Percentiles rank a stretch among this genome's conserved stretches.
Evolutionary conservation across 2,888 invertebrate species (phyloP).

Genomic region (Drosophila demipolita): DNA sequence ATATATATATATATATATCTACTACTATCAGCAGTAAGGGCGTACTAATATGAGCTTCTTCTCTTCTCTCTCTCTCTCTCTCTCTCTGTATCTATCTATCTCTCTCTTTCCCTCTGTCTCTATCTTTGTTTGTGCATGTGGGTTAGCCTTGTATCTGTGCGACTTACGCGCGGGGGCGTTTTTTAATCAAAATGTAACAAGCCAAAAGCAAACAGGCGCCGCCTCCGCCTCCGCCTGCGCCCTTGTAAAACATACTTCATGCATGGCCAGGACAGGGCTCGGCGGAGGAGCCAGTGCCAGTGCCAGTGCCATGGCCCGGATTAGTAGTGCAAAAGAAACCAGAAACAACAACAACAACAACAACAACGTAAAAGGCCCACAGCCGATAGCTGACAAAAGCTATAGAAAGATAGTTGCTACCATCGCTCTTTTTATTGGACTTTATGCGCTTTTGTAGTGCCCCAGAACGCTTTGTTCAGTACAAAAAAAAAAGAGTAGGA

Average conservation of each 20-base stretch:
- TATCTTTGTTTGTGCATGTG: constrained; percentile 34
- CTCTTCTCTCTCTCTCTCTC: background rate
- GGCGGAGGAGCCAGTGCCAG: constrained; percentile 16
- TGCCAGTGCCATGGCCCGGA: constrained; percentile 66
- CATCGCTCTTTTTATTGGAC: constrained; percentile 78
- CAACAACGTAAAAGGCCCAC: constrained; percentile 59
- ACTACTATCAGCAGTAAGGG: constrained; percentile 6
- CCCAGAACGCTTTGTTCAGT: constrained; percentile 39
- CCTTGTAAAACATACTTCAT: constrained; percentile 14
- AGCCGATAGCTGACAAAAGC: constrained; percentile 68
- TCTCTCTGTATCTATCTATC: background rate
- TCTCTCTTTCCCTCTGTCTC: background rate
- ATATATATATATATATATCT: constrained; percentile 1
- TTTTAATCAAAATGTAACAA: constrained; percentile 81
- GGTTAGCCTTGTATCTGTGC: constrained; percentile 53
- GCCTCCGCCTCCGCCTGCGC: constrained; percentile 10
- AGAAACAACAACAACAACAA: constrained; percentile 23
- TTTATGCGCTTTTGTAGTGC: constrained; percentile 77
- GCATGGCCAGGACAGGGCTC: constrained; percentile 8
- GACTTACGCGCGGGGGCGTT: constrained; percentile 79
- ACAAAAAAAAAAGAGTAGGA: constrained; percentile 6
- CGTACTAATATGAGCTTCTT: constrained; percentile 37
- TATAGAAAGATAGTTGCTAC: constrained; percentile 78
- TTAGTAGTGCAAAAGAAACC: constrained; percentile 77
- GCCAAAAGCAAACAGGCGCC: constrained; percentile 78